Evolutionary conservation across 2,888 invertebrate genomes (phyloP).

Genomic region (Agriopis aurantiaria): DNA sequence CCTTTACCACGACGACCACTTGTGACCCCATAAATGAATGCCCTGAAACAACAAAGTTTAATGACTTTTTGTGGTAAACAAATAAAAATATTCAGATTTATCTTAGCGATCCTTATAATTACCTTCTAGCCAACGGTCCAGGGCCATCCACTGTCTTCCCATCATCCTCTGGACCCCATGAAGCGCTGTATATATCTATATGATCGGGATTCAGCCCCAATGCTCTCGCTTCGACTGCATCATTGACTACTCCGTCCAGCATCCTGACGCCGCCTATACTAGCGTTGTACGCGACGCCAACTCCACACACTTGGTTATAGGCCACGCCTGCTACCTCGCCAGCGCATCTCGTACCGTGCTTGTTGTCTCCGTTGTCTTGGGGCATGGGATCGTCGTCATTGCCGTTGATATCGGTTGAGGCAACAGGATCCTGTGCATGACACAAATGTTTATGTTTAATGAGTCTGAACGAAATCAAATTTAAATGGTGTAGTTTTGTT

Average conservation of each 20-base stretch:
- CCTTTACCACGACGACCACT: slow-evolving; percentile 97
- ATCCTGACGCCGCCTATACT: slow-evolving; percentile 98
- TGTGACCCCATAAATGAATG: slow-evolving; percentile 97
- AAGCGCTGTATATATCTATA: slow-evolving; percentile 98
- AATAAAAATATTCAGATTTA: not conserved
- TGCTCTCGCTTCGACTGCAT: slow-evolving; percentile 97
- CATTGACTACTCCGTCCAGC: slow-evolving; percentile 98
- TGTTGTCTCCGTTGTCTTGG: slow-evolving; percentile 99
- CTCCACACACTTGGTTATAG: slow-evolving; percentile 98
- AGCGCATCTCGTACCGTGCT: slow-evolving; percentile 99
- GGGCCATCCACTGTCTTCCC: slow-evolving; percentile 99
- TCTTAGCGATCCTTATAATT: slow-evolving; percentile 34
- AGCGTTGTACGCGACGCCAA: slow-evolving; percentile 97
- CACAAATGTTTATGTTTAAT: not conserved
- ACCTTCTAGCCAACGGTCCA: slow-evolving; percentile 93
- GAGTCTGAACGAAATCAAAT: not conserved
- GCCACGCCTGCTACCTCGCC: slow-evolving; percentile 99
- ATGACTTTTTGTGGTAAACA: not conserved
- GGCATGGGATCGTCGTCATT: slow-evolving; percentile 99
- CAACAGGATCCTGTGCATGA: slow-evolving; percentile 92
- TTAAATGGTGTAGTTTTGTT: not conserved
- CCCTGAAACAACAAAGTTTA: slow-evolving; percentile 83
- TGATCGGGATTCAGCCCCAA: slow-evolving; percentile 96
- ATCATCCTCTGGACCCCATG: slow-evolving; percentile 99
- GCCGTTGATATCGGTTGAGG: slow-evolving; percentile 98